Evolutionary conservation across 2,888 invertebrate species (phyloP).

Genomic region (Schizotus pectinicornis): DNA sequence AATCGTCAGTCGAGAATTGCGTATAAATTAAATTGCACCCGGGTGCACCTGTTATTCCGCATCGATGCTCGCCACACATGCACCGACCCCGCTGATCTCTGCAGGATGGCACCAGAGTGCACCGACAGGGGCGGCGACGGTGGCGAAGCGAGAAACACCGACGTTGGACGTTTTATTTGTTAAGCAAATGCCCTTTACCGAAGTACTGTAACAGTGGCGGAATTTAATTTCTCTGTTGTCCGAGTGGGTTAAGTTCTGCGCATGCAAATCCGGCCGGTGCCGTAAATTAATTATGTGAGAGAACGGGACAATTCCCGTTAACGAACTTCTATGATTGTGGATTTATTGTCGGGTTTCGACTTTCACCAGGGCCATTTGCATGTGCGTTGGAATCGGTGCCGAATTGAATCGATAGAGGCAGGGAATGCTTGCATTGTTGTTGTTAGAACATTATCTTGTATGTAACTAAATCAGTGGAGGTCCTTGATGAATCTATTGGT

Average conservation of each 20-base stretch:
- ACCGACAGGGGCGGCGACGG: constrained; percentile 19
- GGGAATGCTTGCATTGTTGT: no score
- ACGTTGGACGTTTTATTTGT: constrained; percentile 51
- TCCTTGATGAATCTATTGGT: no score
- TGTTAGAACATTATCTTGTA: no score
- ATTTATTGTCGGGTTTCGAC: constrained; percentile 49
- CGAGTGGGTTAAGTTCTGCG: constrained; percentile 59
- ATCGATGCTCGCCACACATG: constrained; percentile 28
- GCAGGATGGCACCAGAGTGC: constrained; percentile 3
- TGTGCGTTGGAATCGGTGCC: no score
- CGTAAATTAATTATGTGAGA: constrained; percentile 58
- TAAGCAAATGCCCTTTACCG: constrained; percentile 57
- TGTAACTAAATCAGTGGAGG: no score
- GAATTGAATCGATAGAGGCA: no score
- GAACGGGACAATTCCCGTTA: constrained; percentile 56
- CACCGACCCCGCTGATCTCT: constrained; percentile 13
- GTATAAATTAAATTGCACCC: constrained; percentile 49
- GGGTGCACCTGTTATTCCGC: constrained; percentile 46
- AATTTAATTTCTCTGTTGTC: constrained; percentile 60
- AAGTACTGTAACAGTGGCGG: constrained; percentile 46
- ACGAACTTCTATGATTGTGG: constrained; percentile 58
- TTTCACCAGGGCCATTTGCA: neutral
- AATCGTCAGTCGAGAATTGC: constrained; percentile 33
- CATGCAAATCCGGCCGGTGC: constrained; percentile 57
- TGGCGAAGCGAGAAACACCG: constrained; percentile 20